A percentile compares a stretch with the other conserved stretches of the same genome.
Conservation (phyloP, 2,113 vertebrate genomes). For the Thamnophis sirtalis region DNA sequence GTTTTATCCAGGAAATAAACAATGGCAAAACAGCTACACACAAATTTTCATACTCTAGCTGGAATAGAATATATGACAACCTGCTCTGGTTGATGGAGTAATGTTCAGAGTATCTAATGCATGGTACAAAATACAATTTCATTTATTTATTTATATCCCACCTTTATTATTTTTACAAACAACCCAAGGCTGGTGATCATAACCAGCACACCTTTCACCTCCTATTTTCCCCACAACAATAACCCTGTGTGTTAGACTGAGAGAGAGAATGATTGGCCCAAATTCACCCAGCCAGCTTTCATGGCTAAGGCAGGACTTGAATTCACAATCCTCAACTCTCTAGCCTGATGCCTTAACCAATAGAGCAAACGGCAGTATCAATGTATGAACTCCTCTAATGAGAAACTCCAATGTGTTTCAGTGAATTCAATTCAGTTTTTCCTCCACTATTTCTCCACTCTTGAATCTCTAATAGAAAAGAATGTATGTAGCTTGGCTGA, state of each 20-base stretch:
- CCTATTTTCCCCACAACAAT: too few relatives aligned
- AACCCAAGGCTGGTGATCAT: too few relatives aligned
- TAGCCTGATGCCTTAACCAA: neutral
- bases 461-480: neutral
- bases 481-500: neutral
- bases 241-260: too few relatives aligned
- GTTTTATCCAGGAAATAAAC: neutral
- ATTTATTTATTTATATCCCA: neutral
- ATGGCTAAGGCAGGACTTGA: too few relatives aligned
- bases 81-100: neutral
- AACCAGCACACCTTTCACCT: too few relatives aligned
- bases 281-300: neutral
- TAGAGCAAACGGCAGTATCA: neutral
- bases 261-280: too few relatives aligned
- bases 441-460: neutral
- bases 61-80: neutral
- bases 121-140: neutral
- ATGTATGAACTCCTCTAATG: neutral
- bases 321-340: neutral
- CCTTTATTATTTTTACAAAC: too few relatives aligned
- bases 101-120: neutral
- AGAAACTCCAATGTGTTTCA: neutral
- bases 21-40: neutral
- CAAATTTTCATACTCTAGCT: neutral
- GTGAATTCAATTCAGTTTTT: neutral